These are phyloP conservation scores for Pheucticus melanocephalus DNA, from an alignment of 2,113 vertebrate species.

Conservation along the genomic window DNA sequence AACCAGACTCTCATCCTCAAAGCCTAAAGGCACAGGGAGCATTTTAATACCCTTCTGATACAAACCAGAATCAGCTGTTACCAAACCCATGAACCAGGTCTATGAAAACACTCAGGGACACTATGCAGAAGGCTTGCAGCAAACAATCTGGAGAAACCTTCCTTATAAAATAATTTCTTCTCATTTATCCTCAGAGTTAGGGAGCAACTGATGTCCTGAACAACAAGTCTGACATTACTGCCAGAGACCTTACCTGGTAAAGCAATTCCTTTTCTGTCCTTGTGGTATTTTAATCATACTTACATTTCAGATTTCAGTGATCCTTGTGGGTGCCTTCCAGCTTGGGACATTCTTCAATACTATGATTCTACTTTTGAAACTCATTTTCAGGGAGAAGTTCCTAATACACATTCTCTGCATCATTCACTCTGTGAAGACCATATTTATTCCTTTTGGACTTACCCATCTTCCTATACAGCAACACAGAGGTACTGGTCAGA, in stretches of 20 bases:
- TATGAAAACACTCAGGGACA: background rate
- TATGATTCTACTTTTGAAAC: background rate
- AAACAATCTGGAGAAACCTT: background rate
- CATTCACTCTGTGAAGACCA: background rate
- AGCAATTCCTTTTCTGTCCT: background rate
- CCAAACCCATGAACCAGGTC: background rate
- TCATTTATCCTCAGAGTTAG: background rate
- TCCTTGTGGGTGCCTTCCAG: background rate
- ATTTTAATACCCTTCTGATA: background rate
- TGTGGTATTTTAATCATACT: background rate
- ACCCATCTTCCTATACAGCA: background rate
- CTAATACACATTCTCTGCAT: background rate
- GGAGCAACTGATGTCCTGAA: background rate
- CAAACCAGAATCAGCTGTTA: background rate
- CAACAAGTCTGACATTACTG: background rate
- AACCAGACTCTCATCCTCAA: background rate
- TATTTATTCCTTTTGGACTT: background rate
- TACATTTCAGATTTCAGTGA: background rate
- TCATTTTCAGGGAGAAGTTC: background rate
- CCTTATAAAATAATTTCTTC: background rate
- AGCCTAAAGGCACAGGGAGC: background rate
- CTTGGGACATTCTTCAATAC: background rate
- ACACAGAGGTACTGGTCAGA: accelerated
- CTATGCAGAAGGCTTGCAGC: background rate
- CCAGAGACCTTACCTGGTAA: background rate